phyloP scores from a whole-genome alignment of 2,888 invertebrate species.

The Drosophila anomalata region DNA sequence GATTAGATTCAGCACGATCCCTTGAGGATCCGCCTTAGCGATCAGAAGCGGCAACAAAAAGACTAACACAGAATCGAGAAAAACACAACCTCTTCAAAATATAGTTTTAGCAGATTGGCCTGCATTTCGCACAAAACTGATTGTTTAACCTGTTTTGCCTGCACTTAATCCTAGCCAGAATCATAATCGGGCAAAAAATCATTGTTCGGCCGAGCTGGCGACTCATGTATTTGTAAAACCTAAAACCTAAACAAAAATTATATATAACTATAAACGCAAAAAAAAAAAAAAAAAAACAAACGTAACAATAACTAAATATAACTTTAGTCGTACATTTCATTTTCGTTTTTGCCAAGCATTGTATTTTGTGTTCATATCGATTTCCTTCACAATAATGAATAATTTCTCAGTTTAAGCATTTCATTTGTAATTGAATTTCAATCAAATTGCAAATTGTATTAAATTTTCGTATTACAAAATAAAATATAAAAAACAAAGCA shows the following conservation, averaged over 20 bases:
- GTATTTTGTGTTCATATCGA: slow-evolving; percentile 50
- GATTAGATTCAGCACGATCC: slow-evolving; percentile 84
- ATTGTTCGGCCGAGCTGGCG: slow-evolving; percentile 35
- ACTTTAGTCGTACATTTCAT: slow-evolving; percentile 43
- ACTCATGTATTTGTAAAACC: slow-evolving; percentile 63
- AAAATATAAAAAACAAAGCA: slow-evolving; percentile 30
- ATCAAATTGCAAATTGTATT: slow-evolving; percentile 69
- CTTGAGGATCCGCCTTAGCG: slow-evolving; percentile 23
- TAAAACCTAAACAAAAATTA: slow-evolving; percentile 29
- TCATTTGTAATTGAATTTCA: slow-evolving; percentile 41
- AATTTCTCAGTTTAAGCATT: slow-evolving; percentile 36
- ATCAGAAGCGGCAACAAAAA: slow-evolving; percentile 58
- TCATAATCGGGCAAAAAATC: slow-evolving; percentile 26
- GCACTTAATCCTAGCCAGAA: slow-evolving; percentile 37
- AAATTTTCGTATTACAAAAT: slow-evolving; percentile 59
- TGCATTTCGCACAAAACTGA: slow-evolving; percentile 55
- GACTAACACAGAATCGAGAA: slow-evolving; percentile 55
- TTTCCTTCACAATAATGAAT: slow-evolving; percentile 31
- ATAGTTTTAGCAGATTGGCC: slow-evolving; percentile 16
- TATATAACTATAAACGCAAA: slow-evolving; percentile 21
- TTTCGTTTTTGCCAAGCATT: slow-evolving; percentile 27
- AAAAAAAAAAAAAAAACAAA: slow-evolving; percentile 10
- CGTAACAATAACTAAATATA: slow-evolving; percentile 60
- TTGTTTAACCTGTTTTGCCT: slow-evolving; percentile 19
- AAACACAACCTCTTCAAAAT: slow-evolving; percentile 30